phyloP scores from a whole-genome alignment of 2,113 vertebrate species.

The zebrafish (Danio rerio) region GRCz12tu NC_133179.1:20677001-20677500 shows the following conservation, averaged over 20 bases:
- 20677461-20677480: conserved; percentile 24
- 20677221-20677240: conserved; percentile 37
- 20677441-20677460: conserved; percentile 26
- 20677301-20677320: conserved; percentile 38
- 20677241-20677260: conserved; percentile 37
- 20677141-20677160: conserved; percentile 19
- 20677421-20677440: neutral
- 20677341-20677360: no score
- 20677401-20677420: neutral
- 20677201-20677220: conserved; percentile 31
- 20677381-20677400: neutral
- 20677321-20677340: neutral
- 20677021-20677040: conserved; percentile 67
- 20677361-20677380: neutral
- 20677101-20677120: neutral
- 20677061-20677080: conserved; percentile 43
- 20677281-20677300: conserved; percentile 8
- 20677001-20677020: conserved; percentile 81
- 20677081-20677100: neutral
- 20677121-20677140: neutral
- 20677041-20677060: conserved; percentile 64
- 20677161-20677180: conserved; percentile 31
- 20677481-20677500: conserved; percentile 19
- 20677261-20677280: conserved; percentile 13
- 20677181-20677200: conserved; percentile 46